Evolutionary conservation across 2,888 invertebrate genomes (phyloP).

Genomic region (Venusia cambrica): DNA sequence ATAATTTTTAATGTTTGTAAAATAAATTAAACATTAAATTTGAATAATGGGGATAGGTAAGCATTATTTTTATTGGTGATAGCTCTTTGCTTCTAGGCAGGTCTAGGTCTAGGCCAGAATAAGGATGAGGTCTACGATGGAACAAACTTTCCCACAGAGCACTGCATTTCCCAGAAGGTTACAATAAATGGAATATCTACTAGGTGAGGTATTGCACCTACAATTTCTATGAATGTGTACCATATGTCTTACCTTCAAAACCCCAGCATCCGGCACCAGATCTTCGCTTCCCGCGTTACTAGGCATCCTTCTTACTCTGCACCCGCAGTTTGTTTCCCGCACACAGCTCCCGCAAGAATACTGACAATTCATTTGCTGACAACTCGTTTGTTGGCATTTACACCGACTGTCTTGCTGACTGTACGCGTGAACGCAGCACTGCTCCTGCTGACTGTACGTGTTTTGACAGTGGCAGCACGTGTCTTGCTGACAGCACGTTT

Average conservation of each 20-base stretch:
- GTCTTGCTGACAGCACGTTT: conserved; percentile 16
- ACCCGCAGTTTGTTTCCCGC: conserved; percentile 3
- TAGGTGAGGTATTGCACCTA: too few species aligned
- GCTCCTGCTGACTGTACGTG: conserved; percentile 17
- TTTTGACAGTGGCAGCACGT: conserved; percentile 19
- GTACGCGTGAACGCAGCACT: conserved; percentile 22
- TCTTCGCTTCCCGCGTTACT: conserved; percentile 40
- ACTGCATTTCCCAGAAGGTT: too few species aligned
- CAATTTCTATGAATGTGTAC: too few species aligned
- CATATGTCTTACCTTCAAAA: conserved; percentile 43
- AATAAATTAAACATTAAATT: too few species aligned
- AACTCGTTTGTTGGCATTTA: background rate
- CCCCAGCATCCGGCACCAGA: conserved; percentile 31
- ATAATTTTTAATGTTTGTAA: too few species aligned
- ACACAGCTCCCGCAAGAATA: background rate
- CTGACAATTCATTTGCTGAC: conserved; percentile 4
- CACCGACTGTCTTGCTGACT: conserved; percentile 4
- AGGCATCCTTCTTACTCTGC: conserved; percentile 30
- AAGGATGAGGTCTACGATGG: too few species aligned
- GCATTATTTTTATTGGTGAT: too few species aligned
- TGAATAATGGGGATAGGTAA: too few species aligned
- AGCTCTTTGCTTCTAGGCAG: too few species aligned
- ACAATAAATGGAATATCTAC: too few species aligned
- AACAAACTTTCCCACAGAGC: too few species aligned
- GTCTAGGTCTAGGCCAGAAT: too few species aligned